These are phyloP conservation scores for Drosophila tropicalis DNA, from an alignment of 1,140 invertebrate species.

Conservation along the genomic window DNA sequence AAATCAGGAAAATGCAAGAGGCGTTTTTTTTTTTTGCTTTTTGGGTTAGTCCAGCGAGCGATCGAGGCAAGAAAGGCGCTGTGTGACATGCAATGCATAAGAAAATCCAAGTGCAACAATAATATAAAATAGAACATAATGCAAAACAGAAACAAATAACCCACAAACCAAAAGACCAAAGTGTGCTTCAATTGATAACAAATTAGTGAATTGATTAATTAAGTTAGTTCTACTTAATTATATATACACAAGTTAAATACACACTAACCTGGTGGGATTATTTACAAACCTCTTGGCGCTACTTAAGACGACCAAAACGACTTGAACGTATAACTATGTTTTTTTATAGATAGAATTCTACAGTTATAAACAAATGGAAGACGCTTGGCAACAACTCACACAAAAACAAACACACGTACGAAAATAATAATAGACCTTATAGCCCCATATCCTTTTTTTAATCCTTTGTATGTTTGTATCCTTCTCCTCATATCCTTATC, in stretches of 20 bases:
- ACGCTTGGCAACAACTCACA: slow-evolving; percentile 2
- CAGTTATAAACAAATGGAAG: not conserved
- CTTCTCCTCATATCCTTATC: not conserved
- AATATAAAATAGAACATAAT: slow-evolving; percentile 21
- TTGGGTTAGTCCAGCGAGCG: not conserved
- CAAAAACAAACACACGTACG: not conserved
- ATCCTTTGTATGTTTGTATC: not conserved
- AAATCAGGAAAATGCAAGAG: slow-evolving; percentile 54
- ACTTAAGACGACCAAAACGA: slow-evolving; percentile 19
- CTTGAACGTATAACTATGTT: not conserved
- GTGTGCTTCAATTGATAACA: not conserved
- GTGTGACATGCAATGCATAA: slow-evolving; percentile 31
- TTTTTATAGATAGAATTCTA: not conserved
- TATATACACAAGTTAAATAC: slow-evolving; percentile 42
- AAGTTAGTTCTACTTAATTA: slow-evolving; percentile 36
- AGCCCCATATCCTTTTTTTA: not conserved
- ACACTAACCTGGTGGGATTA: slow-evolving; percentile 20
- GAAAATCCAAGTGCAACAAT: slow-evolving; percentile 37
- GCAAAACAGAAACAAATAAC: not conserved
- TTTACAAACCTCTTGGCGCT: slow-evolving; percentile 36
- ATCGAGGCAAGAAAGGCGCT: not conserved
- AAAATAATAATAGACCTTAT: not conserved
- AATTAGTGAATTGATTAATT: slow-evolving; percentile 34
- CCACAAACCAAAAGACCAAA: slow-evolving; percentile 29
- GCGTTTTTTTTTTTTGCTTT: slow-evolving; percentile 11